Conservation (phyloP, 2,888 invertebrate species). For the Sphinx pinastri region DNA sequence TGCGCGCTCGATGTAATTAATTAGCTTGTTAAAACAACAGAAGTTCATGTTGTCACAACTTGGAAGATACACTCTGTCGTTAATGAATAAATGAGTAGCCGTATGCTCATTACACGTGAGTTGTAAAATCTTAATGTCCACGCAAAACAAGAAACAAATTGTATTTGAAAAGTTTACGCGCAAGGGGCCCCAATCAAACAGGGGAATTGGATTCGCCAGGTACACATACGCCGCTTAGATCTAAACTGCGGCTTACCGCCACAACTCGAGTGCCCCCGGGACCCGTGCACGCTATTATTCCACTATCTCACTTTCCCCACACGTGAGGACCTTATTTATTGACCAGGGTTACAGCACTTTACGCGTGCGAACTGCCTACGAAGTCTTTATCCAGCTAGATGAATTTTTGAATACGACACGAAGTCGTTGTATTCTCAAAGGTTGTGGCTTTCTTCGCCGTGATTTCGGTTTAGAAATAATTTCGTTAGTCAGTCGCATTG, state of each 20-base stretch:
- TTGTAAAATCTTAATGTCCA: neutral
- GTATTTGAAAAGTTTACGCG: conserved; percentile 46
- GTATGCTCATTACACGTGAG: no score
- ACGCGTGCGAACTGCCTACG: conserved; percentile 51
- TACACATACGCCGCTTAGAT: conserved; percentile 48
- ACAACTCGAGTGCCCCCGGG: conserved; percentile 56
- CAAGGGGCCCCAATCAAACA: conserved; percentile 45
- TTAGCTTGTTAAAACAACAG: no score
- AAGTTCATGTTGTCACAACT: no score
- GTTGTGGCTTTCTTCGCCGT: neutral
- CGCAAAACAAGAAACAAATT: conserved; percentile 28
- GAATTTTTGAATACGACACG: conserved; percentile 46
- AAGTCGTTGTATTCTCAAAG: conserved; percentile 42
- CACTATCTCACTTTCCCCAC: conserved; percentile 57
- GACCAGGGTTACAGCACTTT: conserved; percentile 55
- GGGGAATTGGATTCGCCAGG: conserved; percentile 56
- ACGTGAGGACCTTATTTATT: conserved; percentile 67
- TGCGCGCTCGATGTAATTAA: no score
- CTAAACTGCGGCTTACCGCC: conserved; percentile 61
- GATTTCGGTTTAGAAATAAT: neutral
- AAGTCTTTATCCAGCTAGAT: conserved; percentile 46
- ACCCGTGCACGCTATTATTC: conserved; percentile 63
- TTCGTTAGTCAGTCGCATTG: neutral
- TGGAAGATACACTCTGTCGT: no score
- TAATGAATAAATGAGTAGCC: no score